Evolutionary conservation across 2,113 vertebrate genomes (phyloP).

Genomic region (Trochalopteron elliotii): DNA sequence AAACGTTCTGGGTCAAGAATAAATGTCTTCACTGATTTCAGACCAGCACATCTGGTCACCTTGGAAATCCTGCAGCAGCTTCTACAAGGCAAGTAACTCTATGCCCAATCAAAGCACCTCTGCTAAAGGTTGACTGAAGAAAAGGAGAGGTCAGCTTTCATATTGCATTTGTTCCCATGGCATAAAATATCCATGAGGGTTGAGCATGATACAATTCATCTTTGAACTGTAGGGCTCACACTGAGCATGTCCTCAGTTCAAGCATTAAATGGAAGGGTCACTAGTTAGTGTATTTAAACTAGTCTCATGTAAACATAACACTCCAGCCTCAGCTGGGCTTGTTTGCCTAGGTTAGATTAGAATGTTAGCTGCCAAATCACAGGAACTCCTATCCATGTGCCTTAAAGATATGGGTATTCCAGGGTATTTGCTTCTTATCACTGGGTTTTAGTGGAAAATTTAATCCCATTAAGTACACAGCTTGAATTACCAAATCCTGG

Average conservation of each 20-base stretch:
- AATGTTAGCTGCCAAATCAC: not conserved
- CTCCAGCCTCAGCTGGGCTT: not conserved
- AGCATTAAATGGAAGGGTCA: not conserved
- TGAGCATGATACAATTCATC: not conserved
- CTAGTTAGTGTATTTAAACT: not conserved
- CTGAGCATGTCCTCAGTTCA: not conserved
- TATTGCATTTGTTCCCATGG: not conserved
- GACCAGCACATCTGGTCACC: not conserved
- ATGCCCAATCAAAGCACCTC: not conserved
- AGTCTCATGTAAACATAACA: not conserved
- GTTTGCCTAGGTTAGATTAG: not conserved
- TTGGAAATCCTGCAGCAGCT: not conserved
- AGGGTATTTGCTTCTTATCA: not conserved
- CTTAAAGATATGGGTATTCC: not conserved
- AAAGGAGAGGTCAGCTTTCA: not conserved
- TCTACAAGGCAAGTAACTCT: not conserved
- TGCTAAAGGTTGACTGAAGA: not conserved
- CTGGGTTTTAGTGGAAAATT: not conserved
- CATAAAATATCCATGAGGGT: not conserved
- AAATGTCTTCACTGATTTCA: not conserved
- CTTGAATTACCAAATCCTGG: not conserved
- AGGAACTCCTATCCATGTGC: not conserved
- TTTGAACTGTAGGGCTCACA: not conserved
- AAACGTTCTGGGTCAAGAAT: not conserved
- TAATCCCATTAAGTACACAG: not conserved